Evolutionary conservation across 1,140 invertebrate genomes (phyloP), one percentile per base, ranked within the genome.

Genomic region (Leptoteleia sp.): DNA sequence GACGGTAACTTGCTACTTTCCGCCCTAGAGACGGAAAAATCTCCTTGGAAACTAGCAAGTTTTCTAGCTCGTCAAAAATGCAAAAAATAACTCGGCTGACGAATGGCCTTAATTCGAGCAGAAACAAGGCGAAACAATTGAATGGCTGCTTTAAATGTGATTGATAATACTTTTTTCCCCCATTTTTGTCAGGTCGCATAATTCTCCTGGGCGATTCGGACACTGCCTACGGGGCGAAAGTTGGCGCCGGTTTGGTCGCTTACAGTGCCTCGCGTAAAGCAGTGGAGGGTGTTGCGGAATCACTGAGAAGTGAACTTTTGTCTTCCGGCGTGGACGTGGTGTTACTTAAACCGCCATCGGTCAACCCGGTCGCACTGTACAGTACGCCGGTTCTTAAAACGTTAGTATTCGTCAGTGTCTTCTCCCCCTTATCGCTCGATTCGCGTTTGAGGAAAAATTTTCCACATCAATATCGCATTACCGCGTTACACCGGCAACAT

Each of bases 291-390:
- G 94, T 93, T 7, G 93, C 93, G 59, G 91, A 92, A 22, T 94
- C 94, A 17, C 87, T 95, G 59, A 89, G 93, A 17, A 90, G 91
- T 29, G 92, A 94, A 81, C 85, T 95, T 50, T 91, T 91, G 52
- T 91, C 93, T 2, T 91, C 92, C 12, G 92, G 93, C 6, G 91
- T 96, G 37, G 92, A 92, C 80, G 94, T 95, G n/a, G 91, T 95
- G 12, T 91, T 94, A n/a, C 85, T 95, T 29, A 93, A 94, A 85
- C 93, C 94, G 9, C 91, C 92, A 13, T 92, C 92, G 31, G 89
- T 94, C 50, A 91, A 93, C 68, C 92, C 93, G 4, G 91, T 93
- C 59, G 89, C 89, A 50, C 85, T 93, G n/a, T 93, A 92, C 83
- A 89, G 88, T 54, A 79, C 90, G 19, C 92, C 92, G 12, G 89